Percentiles rank a stretch among this genome's conserved stretches.
Conservation (phyloP, 2,888 invertebrate species). For the Xanthorhoe designata region DNA sequence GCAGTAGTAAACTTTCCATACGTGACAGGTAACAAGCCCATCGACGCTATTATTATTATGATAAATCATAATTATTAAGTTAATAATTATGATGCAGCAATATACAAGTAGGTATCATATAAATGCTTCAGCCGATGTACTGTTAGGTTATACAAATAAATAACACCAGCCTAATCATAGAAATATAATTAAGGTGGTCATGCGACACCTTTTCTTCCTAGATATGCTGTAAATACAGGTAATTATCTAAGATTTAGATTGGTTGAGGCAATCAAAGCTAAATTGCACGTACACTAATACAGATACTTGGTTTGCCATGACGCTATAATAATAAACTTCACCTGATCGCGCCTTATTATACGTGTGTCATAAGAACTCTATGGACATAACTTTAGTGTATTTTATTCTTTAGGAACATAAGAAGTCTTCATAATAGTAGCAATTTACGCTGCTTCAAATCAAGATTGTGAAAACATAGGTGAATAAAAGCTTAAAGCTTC, state of each 20-base stretch:
- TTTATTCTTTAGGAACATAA: not conserved
- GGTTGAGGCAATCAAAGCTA: conserved; percentile 5
- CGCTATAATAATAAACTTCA: not conserved
- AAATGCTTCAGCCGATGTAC: no score
- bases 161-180: no score
- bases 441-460: not conserved
- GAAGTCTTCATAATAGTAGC: not conserved
- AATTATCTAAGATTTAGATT: not conserved
- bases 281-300: not conserved
- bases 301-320: not conserved
- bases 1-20: no score
- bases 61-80: no score
- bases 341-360: not conserved
- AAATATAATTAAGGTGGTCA: no score
- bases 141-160: no score
- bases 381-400: conserved; percentile 21
- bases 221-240: not conserved
- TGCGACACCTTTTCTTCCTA: not conserved
- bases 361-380: not conserved
- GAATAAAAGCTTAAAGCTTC: no score
- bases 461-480: no score
- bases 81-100: no score
- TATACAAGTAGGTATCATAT: no score
- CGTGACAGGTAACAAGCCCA: no score
- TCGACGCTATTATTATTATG: no score